These are phyloP conservation scores for Spicauda simplicius DNA, from an alignment of 2,888 invertebrate species.

Conservation along the genomic window DNA sequence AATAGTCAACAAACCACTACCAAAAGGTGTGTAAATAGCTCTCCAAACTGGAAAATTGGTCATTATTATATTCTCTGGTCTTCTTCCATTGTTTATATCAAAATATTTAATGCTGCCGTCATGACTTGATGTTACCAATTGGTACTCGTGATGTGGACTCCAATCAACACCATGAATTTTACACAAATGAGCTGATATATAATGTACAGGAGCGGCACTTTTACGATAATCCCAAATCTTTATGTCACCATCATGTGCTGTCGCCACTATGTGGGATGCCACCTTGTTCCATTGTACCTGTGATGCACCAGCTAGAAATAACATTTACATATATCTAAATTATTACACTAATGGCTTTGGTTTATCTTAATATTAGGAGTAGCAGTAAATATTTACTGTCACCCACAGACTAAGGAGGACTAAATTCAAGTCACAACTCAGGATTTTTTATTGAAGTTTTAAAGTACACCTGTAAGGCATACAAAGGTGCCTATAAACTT, in stretches of 20 bases:
- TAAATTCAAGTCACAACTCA: no score
- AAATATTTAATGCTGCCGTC: slow-evolving; percentile 98
- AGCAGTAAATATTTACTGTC: no score
- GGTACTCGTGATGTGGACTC: slow-evolving; percentile 94
- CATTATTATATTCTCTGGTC: slow-evolving; percentile 93
- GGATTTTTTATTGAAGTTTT: no score
- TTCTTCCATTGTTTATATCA: slow-evolving; percentile 93
- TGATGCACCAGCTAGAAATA: slow-evolving; percentile 91
- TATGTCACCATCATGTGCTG: slow-evolving; percentile 97
- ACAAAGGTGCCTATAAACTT: no score
- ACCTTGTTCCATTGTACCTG: slow-evolving; percentile 97
- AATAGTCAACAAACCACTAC: slow-evolving; percentile 95
- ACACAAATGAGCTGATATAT: slow-evolving; percentile 95
- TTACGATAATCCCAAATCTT: slow-evolving; percentile 98
- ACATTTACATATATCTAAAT: neutral
- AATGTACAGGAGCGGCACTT: slow-evolving; percentile 93
- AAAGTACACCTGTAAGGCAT: no score
- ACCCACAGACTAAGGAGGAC: no score
- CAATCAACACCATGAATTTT: slow-evolving; percentile 98
- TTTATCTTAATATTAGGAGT: neutral
- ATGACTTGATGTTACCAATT: slow-evolving; percentile 96
- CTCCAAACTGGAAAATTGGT: slow-evolving; percentile 96
- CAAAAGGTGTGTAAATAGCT: slow-evolving; percentile 96
- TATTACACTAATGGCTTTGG: neutral
- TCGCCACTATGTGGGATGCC: slow-evolving; percentile 93